phyloP scores from a whole-genome alignment of 2,797 vertebrate species.

The Sebastes miniatus region DNA sequence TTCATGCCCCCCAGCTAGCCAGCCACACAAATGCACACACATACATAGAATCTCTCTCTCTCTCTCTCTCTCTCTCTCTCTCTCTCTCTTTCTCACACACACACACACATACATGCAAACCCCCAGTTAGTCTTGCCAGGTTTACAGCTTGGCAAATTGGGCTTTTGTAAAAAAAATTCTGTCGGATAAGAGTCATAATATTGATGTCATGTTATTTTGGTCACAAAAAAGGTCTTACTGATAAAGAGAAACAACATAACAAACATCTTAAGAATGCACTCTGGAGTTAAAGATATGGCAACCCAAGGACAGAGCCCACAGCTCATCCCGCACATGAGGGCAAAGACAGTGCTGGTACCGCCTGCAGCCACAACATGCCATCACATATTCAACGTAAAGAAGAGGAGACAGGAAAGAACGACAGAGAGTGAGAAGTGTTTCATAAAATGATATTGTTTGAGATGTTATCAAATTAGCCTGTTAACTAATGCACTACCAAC shows the following conservation, averaged over 20 bases:
- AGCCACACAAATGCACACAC: conserved; percentile 51
- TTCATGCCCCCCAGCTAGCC: conserved; percentile 66
- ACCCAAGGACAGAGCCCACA: conserved; percentile 28
- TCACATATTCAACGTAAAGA: conserved; percentile 8
- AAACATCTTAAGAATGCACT: background rate
- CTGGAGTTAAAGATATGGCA: conserved; percentile 35
- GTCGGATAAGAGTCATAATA: conserved; percentile 31
- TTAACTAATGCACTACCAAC: background rate
- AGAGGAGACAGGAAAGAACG: conserved; percentile 8
- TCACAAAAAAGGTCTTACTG: background rate
- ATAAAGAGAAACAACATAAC: background rate
- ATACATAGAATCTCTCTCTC: background rate
- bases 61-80: background rate
- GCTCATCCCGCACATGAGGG: conserved; percentile 4
- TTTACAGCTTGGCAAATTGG: conserved; percentile 30
- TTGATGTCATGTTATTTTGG: conserved; percentile 10
- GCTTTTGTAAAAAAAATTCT: conserved; percentile 42
- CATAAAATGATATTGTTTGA: background rate
- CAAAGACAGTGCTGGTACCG: conserved; percentile 16
- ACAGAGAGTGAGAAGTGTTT: background rate
- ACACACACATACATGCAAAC: background rate
- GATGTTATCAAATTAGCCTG: background rate
- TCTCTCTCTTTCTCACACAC: background rate
- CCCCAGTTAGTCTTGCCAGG: conserved; percentile 7
- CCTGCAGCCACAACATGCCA: conserved; percentile 36